Conservation (phyloP, 2,888 invertebrate species). For the Globia sparganii region DNA sequence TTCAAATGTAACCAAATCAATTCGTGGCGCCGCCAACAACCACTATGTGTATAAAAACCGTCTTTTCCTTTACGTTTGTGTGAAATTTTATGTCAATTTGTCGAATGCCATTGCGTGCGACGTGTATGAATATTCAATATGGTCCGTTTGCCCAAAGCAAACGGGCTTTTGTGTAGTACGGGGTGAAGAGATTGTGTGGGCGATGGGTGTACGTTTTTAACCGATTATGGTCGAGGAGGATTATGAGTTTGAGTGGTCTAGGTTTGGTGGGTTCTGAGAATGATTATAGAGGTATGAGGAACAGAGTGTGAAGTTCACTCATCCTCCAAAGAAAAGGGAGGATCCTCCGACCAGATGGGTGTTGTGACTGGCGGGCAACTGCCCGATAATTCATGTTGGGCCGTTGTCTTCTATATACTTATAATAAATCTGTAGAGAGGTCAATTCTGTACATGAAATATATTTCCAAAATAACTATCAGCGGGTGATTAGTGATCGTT, state of each 20-base stretch:
- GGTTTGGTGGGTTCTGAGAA: neutral
- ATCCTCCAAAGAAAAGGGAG: too few relatives aligned
- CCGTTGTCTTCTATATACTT: too few relatives aligned
- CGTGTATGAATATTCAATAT: conserved; percentile 86
- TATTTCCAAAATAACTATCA: too few relatives aligned
- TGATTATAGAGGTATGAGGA: too few relatives aligned
- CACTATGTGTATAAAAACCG: conserved; percentile 72
- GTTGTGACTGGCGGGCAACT: too few relatives aligned
- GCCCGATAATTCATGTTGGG: too few relatives aligned
- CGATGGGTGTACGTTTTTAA: conserved; percentile 33
- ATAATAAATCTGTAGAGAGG: too few relatives aligned
- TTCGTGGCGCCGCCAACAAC: conserved; percentile 73
- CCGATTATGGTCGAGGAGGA: conserved; percentile 36
- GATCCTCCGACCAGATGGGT: too few relatives aligned
- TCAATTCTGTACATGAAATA: too few relatives aligned
- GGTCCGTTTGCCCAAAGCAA: conserved; percentile 72
- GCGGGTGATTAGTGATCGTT: too few relatives aligned
- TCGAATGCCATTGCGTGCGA: conserved; percentile 78
- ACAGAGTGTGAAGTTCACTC: too few relatives aligned
- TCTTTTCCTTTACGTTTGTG: conserved; percentile 81
- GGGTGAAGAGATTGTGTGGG: conserved; percentile 62
- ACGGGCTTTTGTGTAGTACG: conserved; percentile 58
- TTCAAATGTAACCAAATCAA: conserved; percentile 82
- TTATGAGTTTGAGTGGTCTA: conserved; percentile 15
- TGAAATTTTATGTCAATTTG: conserved; percentile 89